phyloP scores from a whole-genome alignment of 2,888 invertebrate genomes.

The Choreutis nemorana region DNA sequence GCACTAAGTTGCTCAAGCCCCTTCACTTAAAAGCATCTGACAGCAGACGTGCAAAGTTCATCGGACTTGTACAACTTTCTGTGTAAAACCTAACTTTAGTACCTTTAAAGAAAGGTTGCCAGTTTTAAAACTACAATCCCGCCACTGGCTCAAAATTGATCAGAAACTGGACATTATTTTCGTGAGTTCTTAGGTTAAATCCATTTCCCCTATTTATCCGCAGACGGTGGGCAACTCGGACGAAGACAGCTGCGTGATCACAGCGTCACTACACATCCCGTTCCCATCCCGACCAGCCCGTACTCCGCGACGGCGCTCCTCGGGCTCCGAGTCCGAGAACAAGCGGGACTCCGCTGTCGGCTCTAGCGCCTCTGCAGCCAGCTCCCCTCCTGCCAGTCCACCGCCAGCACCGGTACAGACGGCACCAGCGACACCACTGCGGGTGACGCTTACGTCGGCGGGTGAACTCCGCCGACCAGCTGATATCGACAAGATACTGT shows the following conservation, averaged over 20 bases:
- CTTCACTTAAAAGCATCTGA: too few relatives aligned
- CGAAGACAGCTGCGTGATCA: slow-evolving; percentile 73
- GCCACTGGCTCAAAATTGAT: not conserved
- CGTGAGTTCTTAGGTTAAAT: too few relatives aligned
- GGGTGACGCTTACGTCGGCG: slow-evolving; percentile 70
- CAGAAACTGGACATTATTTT: not conserved
- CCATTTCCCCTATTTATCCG: slow-evolving; percentile 2
- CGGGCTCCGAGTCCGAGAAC: slow-evolving; percentile 40
- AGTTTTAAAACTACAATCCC: not conserved
- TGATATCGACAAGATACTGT: slow-evolving; percentile 40
- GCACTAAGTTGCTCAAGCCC: too few relatives aligned
- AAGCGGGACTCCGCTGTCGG: slow-evolving; percentile 14
- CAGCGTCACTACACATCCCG: slow-evolving; percentile 83
- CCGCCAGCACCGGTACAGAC: slow-evolving; percentile 17
- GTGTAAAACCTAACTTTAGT: too few relatives aligned
- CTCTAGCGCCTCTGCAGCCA: slow-evolving; percentile 22
- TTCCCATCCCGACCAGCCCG: slow-evolving; percentile 47
- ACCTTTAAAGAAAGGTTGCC: too few relatives aligned
- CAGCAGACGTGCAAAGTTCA: too few relatives aligned
- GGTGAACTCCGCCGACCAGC: slow-evolving; percentile 60
- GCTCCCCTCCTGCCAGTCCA: slow-evolving; percentile 42
- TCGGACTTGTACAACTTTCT: too few relatives aligned
- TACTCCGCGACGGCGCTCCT: slow-evolving; percentile 41
- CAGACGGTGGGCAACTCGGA: slow-evolving; percentile 69
- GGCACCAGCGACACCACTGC: slow-evolving; percentile 12